These are phyloP conservation scores for Polypterus bichir DNA, from an alignment of 2,113 vertebrate species.

Conservation along the genomic window DNA sequence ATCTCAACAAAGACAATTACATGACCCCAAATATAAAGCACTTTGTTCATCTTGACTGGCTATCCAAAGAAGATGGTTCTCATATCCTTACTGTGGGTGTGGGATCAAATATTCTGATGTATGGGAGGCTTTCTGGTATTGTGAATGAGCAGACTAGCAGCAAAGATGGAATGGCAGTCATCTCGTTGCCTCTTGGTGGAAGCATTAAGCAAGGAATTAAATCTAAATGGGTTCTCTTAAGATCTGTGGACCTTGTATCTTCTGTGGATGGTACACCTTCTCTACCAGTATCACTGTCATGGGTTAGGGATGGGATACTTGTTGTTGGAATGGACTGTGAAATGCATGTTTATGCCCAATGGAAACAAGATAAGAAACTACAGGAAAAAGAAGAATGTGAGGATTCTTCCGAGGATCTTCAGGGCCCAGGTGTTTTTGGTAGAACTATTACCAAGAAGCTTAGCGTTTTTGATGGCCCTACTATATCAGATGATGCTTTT, in stretches of 20 bases:
- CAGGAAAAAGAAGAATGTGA: constrained; percentile 56
- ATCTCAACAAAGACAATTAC: constrained; percentile 67
- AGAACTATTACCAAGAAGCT: constrained; percentile 53
- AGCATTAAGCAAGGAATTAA: constrained; percentile 95
- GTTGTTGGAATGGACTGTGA: constrained; percentile 98
- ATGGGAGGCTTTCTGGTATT: constrained; percentile 84
- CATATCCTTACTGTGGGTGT: constrained; percentile 94
- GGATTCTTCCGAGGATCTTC: constrained; percentile 48
- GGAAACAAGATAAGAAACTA: constrained; percentile 73
- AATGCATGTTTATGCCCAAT: constrained; percentile 97
- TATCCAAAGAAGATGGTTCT: constrained; percentile 96
- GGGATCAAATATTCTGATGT: constrained; percentile 95
- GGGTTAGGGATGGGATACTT: constrained; percentile 92
- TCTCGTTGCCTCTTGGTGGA: constrained; percentile 89
- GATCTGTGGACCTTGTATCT: constrained; percentile 80
- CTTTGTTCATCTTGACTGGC: constrained; percentile 94
- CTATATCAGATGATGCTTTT: constrained; percentile 72
- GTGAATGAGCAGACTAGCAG: constrained; percentile 78
- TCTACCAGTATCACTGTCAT: constrained; percentile 86
- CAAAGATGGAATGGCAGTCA: constrained; percentile 85
- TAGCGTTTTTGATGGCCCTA: constrained; percentile 68
- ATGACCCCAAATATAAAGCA: constrained; percentile 86
- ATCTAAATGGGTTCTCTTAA: constrained; percentile 86
- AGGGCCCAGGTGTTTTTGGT: constrained; percentile 25
- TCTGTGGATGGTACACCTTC: constrained; percentile 92